Base-by-base conservation (phyloP, 2,797 vertebrate species). In the Leucoraja ocellata region DNA sequence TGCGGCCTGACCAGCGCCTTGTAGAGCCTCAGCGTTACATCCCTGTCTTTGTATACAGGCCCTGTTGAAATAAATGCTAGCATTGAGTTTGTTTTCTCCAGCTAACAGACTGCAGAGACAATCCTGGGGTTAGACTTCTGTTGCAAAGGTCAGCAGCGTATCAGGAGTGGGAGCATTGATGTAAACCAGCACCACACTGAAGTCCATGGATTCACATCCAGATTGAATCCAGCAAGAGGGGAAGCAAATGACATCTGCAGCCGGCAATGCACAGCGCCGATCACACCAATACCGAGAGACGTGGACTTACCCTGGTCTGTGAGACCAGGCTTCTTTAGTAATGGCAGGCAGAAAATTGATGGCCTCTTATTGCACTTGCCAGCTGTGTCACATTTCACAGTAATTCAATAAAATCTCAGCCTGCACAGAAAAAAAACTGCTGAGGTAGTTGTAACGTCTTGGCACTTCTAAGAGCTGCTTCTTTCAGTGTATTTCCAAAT, bases 381-480 rank as follows among this genome's bases (percentile, higher is more conserved):
- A 74, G 90, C 39, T 25, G 68, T 92, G 90, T 92, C 90, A 76
- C 65, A 92, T 73, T 92, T 92, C 90, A 28, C 90, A 76, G 46
- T 92, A 58, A 92, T 92, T 92, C 90, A 92, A 92, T 92, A 76
- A 92, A 92, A 92, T 92, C 90, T 54, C 90, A 54, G 65, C 73
- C 2, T 58, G 90, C 39, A 74, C 39, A 92, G 71, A 54, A 58
- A 92, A 92, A 14, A 46, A 54, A 54, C 5, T 92, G 68, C 90
- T 92, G 90, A 92, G 68, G 21, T 39, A 28, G 46, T 76, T 92
- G 36, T 58, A 18, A 92, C n/a, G 39, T n/a, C 46, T 39, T 54
- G 90, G 71, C 73, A 76, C 90, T 76, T 92, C 90, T 46, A 92
- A 92, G 68, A 76, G 71, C 90, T 74, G 90, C 71, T 76, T 76